Base-by-base conservation (phyloP, 2,888 invertebrate genomes). In the Allolobophora icterica region DNA sequence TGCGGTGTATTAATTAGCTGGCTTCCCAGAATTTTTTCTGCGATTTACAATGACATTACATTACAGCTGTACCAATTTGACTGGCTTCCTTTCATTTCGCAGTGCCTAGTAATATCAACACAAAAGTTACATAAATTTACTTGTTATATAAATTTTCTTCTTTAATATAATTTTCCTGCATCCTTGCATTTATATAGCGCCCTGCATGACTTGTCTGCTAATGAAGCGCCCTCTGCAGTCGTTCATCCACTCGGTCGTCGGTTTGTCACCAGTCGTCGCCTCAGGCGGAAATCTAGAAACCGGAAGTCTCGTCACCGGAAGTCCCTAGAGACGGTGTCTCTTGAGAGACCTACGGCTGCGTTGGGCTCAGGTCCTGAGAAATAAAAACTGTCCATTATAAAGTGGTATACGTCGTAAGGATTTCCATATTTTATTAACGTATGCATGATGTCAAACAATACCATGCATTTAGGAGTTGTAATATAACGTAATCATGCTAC, bases 251-350 rank as follows among this genome's bases (percentile, higher is more conserved):
- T 24, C 5, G 24, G 24, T 58, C 5, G 30, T 58, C 58, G 30
- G 3, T 58, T 58, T 58, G 58, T 58, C 58, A 71, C 30, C 11
- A 71, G n/a, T n/a, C n/a, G 71, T 71, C 71, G 71, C 71, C 11
- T 30, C 30, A 71, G 71, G 71, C 71, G 71, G 71, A 58, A 58
- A n/a, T 71, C 71, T n/a, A 8, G 71, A 71, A n/a, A 71, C 71
- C 71, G 71, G 71, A 71, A n/a, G 71, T 71, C 71, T 71, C 71
- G 30, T 71, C n/a, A n/a, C 71, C 71, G 71, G 71, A 71, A 71
- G 8, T n/a, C 30, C 11, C 30, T 8, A 71, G 71, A 71, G 71
- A 71, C n/a, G 4, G 0, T 1, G 8, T 71, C 71, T 71, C 8
- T 17, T 5, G 42, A 52, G 21, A 52, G 52, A 52, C 52, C 6